Conservation (phyloP, 2,888 invertebrate species). For the Drosophila subsilvestris region DNA sequence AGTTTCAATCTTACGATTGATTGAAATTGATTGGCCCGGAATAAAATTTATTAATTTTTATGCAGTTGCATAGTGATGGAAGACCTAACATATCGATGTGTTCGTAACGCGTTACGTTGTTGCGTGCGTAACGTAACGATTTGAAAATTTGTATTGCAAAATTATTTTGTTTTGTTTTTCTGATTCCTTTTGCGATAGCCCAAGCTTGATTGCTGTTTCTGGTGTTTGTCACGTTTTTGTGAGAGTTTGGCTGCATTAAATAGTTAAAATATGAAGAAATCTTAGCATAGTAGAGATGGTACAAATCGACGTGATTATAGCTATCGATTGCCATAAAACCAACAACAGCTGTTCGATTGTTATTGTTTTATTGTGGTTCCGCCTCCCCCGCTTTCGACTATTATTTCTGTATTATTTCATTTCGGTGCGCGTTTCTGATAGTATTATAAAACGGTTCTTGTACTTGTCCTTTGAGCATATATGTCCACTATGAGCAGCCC, state of each 20-base stretch:
- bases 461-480: slow-evolving; percentile 15
- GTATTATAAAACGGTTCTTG: slow-evolving; percentile 27
- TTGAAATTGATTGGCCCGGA: too few species aligned
- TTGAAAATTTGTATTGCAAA: too few species aligned
- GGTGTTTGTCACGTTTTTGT: neutral
- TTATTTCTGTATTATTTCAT: slow-evolving; percentile 25
- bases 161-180: neutral
- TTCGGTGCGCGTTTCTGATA: slow-evolving; percentile 22
- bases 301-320: neutral
- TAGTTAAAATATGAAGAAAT: neutral
- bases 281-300: neutral
- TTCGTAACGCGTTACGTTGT: too few species aligned
- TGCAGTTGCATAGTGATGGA: neutral
- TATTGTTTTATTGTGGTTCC: slow-evolving; percentile 11
- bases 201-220: neutral
- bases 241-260: neutral
- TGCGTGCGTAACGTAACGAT: too few species aligned
- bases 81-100: neutral
- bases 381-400: slow-evolving; percentile 9
- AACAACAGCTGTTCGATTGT: neutral
- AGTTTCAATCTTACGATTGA: neutral
- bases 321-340: neutral
- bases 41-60: neutral
- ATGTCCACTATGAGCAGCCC: slow-evolving; percentile 58
- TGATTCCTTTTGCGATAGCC: neutral